Percentiles rank a stretch among this genome's conserved stretches.
These are phyloP conservation scores for Allacma fusca DNA, from an alignment of 2,888 invertebrate species.

Conservation along the genomic window DNA sequence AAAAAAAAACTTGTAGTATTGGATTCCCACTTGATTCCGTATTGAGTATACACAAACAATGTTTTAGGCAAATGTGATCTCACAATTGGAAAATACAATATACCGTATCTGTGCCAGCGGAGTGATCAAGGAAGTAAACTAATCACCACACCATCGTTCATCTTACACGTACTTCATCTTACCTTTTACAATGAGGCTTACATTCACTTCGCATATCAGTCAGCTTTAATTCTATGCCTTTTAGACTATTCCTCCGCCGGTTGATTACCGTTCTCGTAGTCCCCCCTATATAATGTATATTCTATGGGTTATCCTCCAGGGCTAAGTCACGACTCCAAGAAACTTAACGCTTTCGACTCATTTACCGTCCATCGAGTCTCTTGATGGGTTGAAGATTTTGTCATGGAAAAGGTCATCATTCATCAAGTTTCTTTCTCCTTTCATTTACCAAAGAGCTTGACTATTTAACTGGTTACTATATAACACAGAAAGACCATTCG, in stretches of 20 bases:
- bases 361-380: constrained; percentile 8
- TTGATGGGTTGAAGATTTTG: constrained; percentile 23
- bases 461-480: not conserved
- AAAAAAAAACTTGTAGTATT: constrained; percentile 5
- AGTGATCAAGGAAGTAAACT: constrained; percentile 36
- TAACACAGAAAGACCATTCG: not conserved
- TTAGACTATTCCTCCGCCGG: not conserved
- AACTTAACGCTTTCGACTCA: constrained; percentile 29
- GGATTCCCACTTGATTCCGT: not conserved
- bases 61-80: not conserved
- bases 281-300: not conserved
- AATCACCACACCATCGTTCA: constrained; percentile 12
- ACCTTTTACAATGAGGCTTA: not conserved
- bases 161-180: not conserved
- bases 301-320: constrained; percentile 29
- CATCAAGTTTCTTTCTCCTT: constrained; percentile 33
- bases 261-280: not conserved
- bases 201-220: not conserved
- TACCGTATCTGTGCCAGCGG: constrained; percentile 11
- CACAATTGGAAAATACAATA: not conserved
- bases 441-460: not conserved
- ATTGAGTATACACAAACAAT: not conserved
- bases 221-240: constrained; percentile 2
- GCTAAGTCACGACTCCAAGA: constrained; percentile 37
- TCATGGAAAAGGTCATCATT: constrained; percentile 38